These are phyloP conservation scores for Petrosia ficiformis DNA, from an alignment of 37 sponge, comb jelly and placozoan genomes.

Conservation along the genomic window DNA sequence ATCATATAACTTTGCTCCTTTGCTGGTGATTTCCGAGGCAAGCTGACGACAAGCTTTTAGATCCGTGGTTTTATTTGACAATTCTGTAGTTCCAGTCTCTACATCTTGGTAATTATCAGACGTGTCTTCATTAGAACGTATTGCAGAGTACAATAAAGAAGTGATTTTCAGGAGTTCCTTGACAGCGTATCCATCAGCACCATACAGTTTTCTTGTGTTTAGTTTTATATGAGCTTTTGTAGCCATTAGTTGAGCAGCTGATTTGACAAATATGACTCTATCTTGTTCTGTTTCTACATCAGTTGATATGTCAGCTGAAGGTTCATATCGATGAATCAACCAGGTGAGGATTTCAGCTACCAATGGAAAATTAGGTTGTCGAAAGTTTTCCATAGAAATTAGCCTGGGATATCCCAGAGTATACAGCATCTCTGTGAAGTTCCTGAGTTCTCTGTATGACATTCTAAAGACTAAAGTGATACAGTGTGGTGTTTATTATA, in stretches of 20 bases:
- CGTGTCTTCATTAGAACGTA: slow-evolving; percentile 43
- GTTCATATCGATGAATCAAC: slow-evolving; percentile 96
- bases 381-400: slow-evolving; percentile 96
- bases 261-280: slow-evolving; percentile 93
- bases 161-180: slow-evolving; percentile 94
- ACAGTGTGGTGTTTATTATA: too few relatives aligned
- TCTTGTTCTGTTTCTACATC: slow-evolving; percentile 96
- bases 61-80: slow-evolving; percentile 62
- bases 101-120: not conserved
- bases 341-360: slow-evolving; percentile 92
- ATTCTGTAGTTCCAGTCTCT: not conserved
- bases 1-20: slow-evolving; percentile 89
- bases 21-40: slow-evolving; percentile 89
- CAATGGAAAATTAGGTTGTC: slow-evolving; percentile 93
- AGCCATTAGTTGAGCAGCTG: slow-evolving; percentile 92
- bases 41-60: slow-evolving; percentile 89
- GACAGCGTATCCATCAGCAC: slow-evolving; percentile 98
- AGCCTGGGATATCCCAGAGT: slow-evolving; percentile 90
- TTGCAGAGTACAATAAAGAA: slow-evolving; percentile 84
- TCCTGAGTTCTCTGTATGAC: not conserved
- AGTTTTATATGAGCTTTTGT: slow-evolving; percentile 90
- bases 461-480: too few relatives aligned
- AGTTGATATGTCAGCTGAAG: slow-evolving; percentile 75
- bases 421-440: slow-evolving; percentile 97
- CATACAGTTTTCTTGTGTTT: slow-evolving; percentile 94